phyloP scores from a whole-genome alignment of 2,888 invertebrate species.

The Dryocosmus kuriphilus region DNA sequence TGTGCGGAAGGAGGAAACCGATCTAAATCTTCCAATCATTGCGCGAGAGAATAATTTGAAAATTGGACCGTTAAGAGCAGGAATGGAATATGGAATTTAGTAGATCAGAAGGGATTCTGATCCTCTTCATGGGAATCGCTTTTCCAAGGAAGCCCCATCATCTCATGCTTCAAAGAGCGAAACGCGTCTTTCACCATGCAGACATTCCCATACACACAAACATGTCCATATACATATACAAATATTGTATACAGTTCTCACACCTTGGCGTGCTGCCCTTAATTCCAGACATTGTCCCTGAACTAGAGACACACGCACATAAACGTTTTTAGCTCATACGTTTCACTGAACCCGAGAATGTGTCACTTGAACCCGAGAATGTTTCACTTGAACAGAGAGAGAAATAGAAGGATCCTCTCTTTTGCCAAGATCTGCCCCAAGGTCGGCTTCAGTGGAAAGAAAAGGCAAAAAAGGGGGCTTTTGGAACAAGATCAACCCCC shows the following conservation, averaged over 20 bases:
- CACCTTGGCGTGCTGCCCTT: constrained; percentile 47
- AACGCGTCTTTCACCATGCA: constrained; percentile 12
- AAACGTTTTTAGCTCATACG: constrained; percentile 26
- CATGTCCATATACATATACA: too few species aligned
- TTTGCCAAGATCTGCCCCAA: constrained; percentile 38
- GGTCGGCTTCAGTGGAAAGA: constrained; percentile 33
- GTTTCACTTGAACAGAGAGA: constrained; percentile 49
- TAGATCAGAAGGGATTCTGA: constrained; percentile 11
- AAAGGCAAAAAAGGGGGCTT: constrained; percentile 42
- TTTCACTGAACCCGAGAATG: constrained; percentile 42
- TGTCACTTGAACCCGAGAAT: constrained; percentile 44
- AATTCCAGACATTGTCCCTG: constrained; percentile 54
- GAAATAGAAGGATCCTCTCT: constrained; percentile 44
- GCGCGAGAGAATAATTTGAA: constrained; percentile 34
- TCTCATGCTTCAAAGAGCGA: constrained; percentile 36
- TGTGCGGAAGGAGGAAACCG: too few species aligned
- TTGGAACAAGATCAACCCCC: constrained; percentile 61
- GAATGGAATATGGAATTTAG: constrained; percentile 10
- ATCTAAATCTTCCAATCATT: constrained; percentile 16
- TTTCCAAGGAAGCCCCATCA: constrained; percentile 30
- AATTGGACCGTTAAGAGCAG: constrained; percentile 34
- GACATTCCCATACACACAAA: neutral
- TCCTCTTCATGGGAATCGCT: constrained; percentile 38
- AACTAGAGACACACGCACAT: constrained; percentile 45
- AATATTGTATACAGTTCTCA: too few species aligned